Base-by-base conservation (phyloP, 2,888 invertebrate species). In the Ennomos quercinarius region DNA sequence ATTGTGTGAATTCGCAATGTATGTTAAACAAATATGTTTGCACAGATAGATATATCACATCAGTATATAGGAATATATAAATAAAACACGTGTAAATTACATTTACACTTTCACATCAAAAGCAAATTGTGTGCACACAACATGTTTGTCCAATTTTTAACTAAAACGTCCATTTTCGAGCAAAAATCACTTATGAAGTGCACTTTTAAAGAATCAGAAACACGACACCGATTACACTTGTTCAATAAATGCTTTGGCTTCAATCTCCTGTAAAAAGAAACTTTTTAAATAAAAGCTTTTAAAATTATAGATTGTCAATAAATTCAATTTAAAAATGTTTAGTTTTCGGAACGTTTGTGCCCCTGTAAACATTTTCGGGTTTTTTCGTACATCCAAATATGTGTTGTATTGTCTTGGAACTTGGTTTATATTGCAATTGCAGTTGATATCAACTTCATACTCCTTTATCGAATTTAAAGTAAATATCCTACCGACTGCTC, bases 181-280 rank as follows among this genome's bases (percentile, higher is more conserved):
- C n/a, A 27, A 13, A 13, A 41, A 10, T 4, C 43, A 42, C 13
- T 8, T 1, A 17, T 27, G 6, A 27, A 4, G 27, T 27, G 27
- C 27, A 27, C 27, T 27, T 27, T 27, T 27, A 27, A 27, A 4
- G 5, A 42, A 42, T 46, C 13, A 37, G 6, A 12, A 37, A 40
- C 37, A 48, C 48, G 5, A 40, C 48, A 48, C 34, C 27, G 12
- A 12, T 27, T 35, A 60, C 12, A 64, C 56, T 61, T 46, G 39
- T 50, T 9, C 42, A 61, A 55, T 27, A 6, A 53, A 40, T 38
- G 70, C 73, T 73, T 70, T 55, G 62, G 61, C 61, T 61, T 61
- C 48, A 6, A 52, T 45, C 37, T 35, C 57, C 40, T 12, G 46
- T 57, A 48, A 48, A 54, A 34, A 40, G 12, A 52, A n/a, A 10